Percentiles rank a stretch among this genome's conserved stretches.
phyloP scores from a whole-genome alignment of 2,888 invertebrate species.

The Drosophila testacea region DNA sequence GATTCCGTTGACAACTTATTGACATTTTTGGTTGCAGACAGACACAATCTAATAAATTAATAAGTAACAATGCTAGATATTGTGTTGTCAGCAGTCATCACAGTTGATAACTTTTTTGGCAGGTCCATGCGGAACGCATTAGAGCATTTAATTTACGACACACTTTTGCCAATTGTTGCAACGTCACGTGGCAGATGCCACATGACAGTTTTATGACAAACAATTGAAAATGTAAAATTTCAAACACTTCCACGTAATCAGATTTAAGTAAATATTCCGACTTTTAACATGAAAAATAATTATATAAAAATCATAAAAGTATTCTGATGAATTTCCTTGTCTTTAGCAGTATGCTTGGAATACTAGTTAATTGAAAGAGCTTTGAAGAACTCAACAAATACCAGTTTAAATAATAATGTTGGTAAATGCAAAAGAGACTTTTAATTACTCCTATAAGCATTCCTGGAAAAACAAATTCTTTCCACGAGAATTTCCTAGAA shows the following conservation, averaged over 20 bases:
- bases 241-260: conserved; percentile 15
- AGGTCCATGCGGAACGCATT: conserved; percentile 50
- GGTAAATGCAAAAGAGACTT: not conserved
- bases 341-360: not conserved
- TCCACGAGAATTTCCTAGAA: not conserved
- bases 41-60: conserved; percentile 32
- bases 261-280: conserved; percentile 1
- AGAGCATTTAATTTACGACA: conserved; percentile 30
- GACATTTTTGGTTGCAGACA: conserved; percentile 17
- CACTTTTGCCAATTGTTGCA: conserved; percentile 26
- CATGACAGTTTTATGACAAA: conserved; percentile 27
- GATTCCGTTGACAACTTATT: conserved; percentile 12
- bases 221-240: not conserved
- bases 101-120: conserved; percentile 37
- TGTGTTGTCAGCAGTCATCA: conserved; percentile 36
- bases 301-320: not conserved
- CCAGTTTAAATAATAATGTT: not conserved
- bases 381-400: not conserved
- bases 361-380: not conserved
- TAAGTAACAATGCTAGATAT: conserved; percentile 30
- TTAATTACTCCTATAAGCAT: not conserved
- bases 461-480: not conserved
- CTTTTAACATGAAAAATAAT: conserved; percentile 15
- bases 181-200: conserved; percentile 27
- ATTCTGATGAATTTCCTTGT: not conserved